Evolutionary conservation across 2,797 vertebrate genomes (phyloP).

Genomic region (Phylloscopus collybita): DNA sequence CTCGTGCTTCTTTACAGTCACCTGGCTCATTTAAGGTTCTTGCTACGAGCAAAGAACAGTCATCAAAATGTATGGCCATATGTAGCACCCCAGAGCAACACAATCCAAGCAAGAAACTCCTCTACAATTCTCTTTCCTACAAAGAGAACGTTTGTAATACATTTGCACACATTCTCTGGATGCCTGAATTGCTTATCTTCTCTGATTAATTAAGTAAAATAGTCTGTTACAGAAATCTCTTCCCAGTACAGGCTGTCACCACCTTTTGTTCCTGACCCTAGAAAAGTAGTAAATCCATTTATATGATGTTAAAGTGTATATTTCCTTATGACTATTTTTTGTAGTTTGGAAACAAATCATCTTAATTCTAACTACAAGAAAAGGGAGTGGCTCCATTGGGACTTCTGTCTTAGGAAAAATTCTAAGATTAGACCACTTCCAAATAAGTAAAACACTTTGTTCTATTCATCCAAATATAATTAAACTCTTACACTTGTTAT

Average conservation of each 20-base stretch:
- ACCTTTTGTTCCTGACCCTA: background rate
- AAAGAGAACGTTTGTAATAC: background rate
- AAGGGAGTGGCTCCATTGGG: background rate
- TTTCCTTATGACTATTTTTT: background rate
- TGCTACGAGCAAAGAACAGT: background rate
- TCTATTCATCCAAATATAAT: background rate
- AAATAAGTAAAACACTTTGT: constrained; percentile 18
- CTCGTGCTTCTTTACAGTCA: background rate
- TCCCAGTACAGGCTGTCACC: background rate
- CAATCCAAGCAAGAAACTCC: background rate
- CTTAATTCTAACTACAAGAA: background rate
- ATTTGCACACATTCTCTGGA: background rate
- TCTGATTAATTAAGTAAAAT: background rate
- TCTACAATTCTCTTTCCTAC: background rate
- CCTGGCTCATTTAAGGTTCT: constrained; percentile 13
- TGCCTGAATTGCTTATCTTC: background rate
- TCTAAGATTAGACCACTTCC: background rate
- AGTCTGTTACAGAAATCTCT: background rate
- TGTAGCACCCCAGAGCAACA: background rate
- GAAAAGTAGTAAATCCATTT: background rate
- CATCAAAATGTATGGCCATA: background rate
- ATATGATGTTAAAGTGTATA: background rate
- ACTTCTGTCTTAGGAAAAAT: background rate
- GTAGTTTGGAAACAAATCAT: background rate
- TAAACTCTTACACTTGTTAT: background rate